Evolutionary conservation across 1,140 invertebrate species (phyloP).

Genomic region (Thaumetopoea pityocampa): DNA sequence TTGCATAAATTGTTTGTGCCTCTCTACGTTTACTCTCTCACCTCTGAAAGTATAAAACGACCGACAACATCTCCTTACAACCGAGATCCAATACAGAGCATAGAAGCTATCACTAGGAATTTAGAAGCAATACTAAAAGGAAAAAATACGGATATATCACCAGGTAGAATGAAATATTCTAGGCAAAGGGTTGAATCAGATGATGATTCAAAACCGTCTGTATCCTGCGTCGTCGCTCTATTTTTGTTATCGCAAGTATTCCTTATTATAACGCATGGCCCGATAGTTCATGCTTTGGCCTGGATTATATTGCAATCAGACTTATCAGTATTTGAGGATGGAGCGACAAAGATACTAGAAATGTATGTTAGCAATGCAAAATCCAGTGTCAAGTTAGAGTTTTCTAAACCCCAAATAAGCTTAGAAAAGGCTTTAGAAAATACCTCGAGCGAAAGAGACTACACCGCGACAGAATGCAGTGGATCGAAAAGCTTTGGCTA

Average conservation of each 20-base stretch:
- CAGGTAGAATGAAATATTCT: constrained; percentile 49
- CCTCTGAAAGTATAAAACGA: constrained; percentile 60
- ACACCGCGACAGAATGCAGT: constrained; percentile 59
- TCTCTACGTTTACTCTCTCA: constrained; percentile 94
- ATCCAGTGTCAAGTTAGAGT: constrained; percentile 68
- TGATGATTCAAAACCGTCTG: constrained; percentile 79
- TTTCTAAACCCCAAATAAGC: constrained; percentile 77
- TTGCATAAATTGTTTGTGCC: constrained; percentile 95
- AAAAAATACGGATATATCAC: constrained; percentile 71
- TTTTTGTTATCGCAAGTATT: constrained; percentile 98
- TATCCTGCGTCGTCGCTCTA: constrained; percentile 92
- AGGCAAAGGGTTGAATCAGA: constrained; percentile 59
- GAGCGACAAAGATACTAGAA: constrained; percentile 84
- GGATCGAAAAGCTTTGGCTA: constrained; percentile 52
- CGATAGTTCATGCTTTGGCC: constrained; percentile 91
- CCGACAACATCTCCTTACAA: constrained; percentile 47
- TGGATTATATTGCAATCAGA: constrained; percentile 91
- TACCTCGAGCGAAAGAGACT: constrained; percentile 58
- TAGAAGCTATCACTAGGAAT: constrained; percentile 78
- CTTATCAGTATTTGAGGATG: constrained; percentile 82
- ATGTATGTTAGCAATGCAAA: constrained; percentile 79
- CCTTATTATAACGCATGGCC: constrained; percentile 92
- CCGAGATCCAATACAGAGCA: constrained; percentile 64
- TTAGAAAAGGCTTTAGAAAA: constrained; percentile 79
- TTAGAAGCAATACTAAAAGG: constrained; percentile 78